A percentile compares a stretch with the other conserved stretches of the same genome.
phyloP scores from a whole-genome alignment of 2,797 vertebrate genomes.

The Calcarius lapponicus region DNA sequence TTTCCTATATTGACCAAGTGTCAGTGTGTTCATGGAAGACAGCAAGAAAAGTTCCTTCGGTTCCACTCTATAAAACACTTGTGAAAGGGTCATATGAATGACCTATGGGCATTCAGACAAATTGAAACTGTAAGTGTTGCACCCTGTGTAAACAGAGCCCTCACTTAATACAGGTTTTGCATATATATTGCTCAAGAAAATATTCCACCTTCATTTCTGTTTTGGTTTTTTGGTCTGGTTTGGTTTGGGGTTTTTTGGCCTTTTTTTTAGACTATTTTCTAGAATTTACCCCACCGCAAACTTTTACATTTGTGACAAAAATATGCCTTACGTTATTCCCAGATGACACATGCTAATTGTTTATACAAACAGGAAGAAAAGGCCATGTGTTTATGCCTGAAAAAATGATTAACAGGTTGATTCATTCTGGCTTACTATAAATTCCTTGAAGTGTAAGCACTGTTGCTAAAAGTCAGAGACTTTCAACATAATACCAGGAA shows the following conservation, averaged over 20 bases:
- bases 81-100: background rate
- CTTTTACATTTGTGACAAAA: background rate
- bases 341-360: background rate
- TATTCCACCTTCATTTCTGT: background rate
- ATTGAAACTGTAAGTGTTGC: background rate
- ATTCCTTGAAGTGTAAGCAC: background rate
- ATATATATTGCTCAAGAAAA: background rate
- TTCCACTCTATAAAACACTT: background rate
- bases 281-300: background rate
- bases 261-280: background rate
- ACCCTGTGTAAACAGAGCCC: background rate
- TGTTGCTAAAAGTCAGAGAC: background rate
- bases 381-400: background rate
- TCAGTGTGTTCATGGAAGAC: background rate
- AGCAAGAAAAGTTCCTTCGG: background rate
- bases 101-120: background rate
- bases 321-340: background rate
- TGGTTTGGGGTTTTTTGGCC: background rate
- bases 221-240: accelerated
- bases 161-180: background rate
- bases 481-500: background rate
- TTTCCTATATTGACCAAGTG: background rate
- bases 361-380: background rate
- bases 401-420: conserved; percentile 9
- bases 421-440: background rate